Conservation (phyloP, 2,797 vertebrate species). For the Poecilia wingei region DNA sequence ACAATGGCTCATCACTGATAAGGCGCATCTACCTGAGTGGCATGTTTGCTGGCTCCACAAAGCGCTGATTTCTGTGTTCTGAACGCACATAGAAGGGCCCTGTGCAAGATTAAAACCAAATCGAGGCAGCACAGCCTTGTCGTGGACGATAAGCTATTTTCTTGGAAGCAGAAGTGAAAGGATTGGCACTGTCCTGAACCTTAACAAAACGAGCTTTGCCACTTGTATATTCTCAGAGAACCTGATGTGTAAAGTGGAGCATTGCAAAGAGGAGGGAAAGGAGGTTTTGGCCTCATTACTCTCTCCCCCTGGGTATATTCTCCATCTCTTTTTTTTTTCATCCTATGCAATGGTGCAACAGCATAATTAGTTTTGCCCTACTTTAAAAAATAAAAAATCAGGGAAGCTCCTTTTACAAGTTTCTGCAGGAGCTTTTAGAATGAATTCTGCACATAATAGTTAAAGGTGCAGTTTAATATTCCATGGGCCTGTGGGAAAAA, state of each 20-base stretch:
- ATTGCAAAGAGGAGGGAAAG: slow-evolving; percentile 59
- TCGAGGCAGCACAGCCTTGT: neutral
- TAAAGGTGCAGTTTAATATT: slow-evolving; percentile 3
- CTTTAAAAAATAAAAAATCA: slow-evolving; percentile 73
- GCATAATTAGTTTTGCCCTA: slow-evolving; percentile 85
- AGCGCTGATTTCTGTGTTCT: neutral
- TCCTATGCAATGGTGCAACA: slow-evolving; percentile 68
- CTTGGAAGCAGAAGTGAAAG: slow-evolving; percentile 3
- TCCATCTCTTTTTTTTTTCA: slow-evolving; percentile 66
- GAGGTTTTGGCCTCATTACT: slow-evolving; percentile 80
- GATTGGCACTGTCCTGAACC: slow-evolving; percentile 23
- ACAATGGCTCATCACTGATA: slow-evolving; percentile 22
- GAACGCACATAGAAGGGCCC: neutral
- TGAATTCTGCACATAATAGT: neutral
- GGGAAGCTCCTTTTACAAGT: slow-evolving; percentile 40
- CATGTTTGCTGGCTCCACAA: slow-evolving; percentile 1
- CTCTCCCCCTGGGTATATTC: slow-evolving; percentile 75
- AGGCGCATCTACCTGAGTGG: neutral
- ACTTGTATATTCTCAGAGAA: slow-evolving; percentile 19
- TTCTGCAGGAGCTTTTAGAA: slow-evolving; percentile 1
- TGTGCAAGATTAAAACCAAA: slow-evolving; percentile 16
- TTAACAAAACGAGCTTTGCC: slow-evolving; percentile 17
- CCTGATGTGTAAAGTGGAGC: slow-evolving; percentile 70
- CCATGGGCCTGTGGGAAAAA: neutral
- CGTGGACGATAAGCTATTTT: neutral